phyloP scores from a whole-genome alignment of 2,797 vertebrate genomes.

The Danio choprae region DNA sequence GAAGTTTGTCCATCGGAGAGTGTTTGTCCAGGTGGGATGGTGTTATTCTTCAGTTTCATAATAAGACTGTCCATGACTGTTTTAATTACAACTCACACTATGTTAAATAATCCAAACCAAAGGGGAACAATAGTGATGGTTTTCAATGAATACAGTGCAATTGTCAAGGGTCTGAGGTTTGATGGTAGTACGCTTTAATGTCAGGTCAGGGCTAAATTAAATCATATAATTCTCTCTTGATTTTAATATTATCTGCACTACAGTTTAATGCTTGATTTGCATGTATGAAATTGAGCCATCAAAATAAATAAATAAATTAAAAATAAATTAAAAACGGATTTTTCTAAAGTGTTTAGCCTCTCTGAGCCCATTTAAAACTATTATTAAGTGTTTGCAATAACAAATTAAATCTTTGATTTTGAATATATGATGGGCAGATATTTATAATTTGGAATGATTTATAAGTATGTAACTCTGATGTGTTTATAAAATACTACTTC shows the following conservation, averaged over 20 bases:
- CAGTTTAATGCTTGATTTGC: background rate
- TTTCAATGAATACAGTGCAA: conserved; percentile 30
- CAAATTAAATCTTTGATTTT: too few relatives aligned
- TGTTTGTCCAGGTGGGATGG: conserved; percentile 55
- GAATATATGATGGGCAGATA: too few relatives aligned
- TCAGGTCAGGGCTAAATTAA: background rate
- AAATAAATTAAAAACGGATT: too few relatives aligned
- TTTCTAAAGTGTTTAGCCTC: background rate
- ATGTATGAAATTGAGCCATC: background rate
- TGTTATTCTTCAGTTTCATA: conserved; percentile 47
- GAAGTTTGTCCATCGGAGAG: conserved; percentile 21
- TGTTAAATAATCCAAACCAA: conserved; percentile 51
- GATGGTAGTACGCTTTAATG: conserved; percentile 1
- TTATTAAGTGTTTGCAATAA: too few relatives aligned
- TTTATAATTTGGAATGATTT: too few relatives aligned
- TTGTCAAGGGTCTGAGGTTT: conserved; percentile 29
- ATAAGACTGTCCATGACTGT: conserved; percentile 35
- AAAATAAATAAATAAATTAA: background rate
- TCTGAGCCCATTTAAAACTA: background rate
- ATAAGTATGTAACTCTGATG: too few relatives aligned
- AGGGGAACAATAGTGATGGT: conserved; percentile 34
- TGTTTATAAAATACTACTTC: too few relatives aligned
- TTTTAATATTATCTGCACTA: background rate
- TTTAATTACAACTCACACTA: conserved; percentile 53
- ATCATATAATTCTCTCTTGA: conserved; percentile 3